Evolutionary conservation across 2,113 vertebrate species (phyloP).

Genomic region (Nannospalax galili): DNA sequence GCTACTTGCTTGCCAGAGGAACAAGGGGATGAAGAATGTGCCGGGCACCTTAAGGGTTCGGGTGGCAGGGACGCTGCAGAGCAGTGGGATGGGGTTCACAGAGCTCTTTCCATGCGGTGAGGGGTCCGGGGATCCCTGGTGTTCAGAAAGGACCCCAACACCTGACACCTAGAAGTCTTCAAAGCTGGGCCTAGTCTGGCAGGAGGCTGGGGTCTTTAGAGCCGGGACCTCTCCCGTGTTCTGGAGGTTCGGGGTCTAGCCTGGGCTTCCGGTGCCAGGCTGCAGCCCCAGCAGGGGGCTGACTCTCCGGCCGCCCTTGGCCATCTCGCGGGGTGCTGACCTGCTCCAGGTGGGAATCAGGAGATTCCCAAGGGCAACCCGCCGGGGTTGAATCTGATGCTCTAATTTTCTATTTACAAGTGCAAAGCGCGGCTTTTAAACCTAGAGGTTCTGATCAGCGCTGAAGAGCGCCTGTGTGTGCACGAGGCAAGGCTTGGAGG

Average conservation of each 20-base stretch:
- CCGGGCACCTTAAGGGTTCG: neutral
- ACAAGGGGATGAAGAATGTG: neutral
- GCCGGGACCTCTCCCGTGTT: slow-evolving; percentile 75
- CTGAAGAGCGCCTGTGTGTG: too few relatives aligned
- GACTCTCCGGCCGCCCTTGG: too few relatives aligned
- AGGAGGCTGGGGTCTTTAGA: too few relatives aligned
- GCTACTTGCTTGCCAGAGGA: neutral
- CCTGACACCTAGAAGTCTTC: neutral
- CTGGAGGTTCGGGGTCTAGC: slow-evolving; percentile 75
- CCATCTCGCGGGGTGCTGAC: neutral
- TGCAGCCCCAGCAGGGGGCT: too few relatives aligned
- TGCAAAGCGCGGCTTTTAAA: neutral
- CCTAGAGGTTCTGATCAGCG: neutral
- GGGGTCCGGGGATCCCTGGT: too few relatives aligned
- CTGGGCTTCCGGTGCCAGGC: too few relatives aligned
- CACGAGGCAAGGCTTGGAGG: too few relatives aligned
- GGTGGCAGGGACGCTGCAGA: neutral
- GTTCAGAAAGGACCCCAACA: too few relatives aligned
- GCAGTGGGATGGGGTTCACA: too few relatives aligned
- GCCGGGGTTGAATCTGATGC: too few relatives aligned
- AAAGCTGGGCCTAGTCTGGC: neutral
- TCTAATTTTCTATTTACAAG: neutral
- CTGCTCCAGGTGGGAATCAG: neutral
- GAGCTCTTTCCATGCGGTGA: too few relatives aligned
- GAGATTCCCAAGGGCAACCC: neutral